Evolutionary conservation across 30 jellyfish, hydroid and myxozoan genomes (phyloP).

Genomic region (Hydractinia echinata): DNA sequence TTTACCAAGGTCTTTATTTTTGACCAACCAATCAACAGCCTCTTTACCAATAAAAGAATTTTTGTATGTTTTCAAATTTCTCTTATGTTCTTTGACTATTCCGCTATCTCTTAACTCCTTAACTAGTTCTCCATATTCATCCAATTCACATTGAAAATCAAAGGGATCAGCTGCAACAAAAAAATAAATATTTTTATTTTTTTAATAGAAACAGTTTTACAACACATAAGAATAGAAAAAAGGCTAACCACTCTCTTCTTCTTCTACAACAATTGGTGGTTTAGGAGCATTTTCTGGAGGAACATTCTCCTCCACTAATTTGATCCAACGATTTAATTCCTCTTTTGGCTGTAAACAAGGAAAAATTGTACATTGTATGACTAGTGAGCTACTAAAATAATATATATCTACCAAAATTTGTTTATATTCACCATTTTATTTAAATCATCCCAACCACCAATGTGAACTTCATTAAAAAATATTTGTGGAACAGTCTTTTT

Average conservation of each 20-base stretch:
- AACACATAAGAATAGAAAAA: background rate
- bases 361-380: background rate
- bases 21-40: constrained; percentile 76
- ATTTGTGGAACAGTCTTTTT: constrained; percentile 83
- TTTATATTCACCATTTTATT: constrained; percentile 44
- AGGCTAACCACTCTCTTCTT: constrained; percentile 35
- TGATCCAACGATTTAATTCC: constrained; percentile 47
- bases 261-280: constrained; percentile 27
- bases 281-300: constrained; percentile 61
- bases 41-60: constrained; percentile 70
- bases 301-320: constrained; percentile 48
- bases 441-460: constrained; percentile 76
- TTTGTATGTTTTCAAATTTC: constrained; percentile 52
- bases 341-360: constrained; percentile 39
- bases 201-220: background rate
- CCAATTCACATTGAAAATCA: constrained; percentile 77
- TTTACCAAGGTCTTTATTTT: constrained; percentile 56
- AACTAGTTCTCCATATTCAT: constrained; percentile 62
- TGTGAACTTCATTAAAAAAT: constrained; percentile 59
- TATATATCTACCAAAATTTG: no score
- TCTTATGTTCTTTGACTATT: constrained; percentile 46
- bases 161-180: constrained; percentile 10
- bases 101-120: constrained; percentile 76
- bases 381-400: background rate
- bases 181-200: background rate